Percentiles rank a stretch among this genome's conserved stretches.
phyloP scores from a whole-genome alignment of 2,888 invertebrate species.

The Rhagonycha lutea region DNA sequence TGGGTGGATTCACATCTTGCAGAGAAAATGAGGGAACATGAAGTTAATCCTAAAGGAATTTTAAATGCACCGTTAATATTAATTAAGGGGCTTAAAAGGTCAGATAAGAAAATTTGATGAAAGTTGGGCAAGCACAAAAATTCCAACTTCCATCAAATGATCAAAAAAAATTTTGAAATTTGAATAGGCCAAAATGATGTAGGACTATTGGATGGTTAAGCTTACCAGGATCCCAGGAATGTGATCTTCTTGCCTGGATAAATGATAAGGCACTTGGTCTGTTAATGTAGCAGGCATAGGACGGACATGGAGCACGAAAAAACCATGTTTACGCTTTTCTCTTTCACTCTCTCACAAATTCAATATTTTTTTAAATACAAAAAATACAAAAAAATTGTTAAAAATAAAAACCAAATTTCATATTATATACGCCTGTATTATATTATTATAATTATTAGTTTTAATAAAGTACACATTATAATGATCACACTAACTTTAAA shows the following conservation, averaged over 20 bases:
- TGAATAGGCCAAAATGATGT: conserved; percentile 12
- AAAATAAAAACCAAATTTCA: neutral
- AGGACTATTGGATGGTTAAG: conserved; percentile 49
- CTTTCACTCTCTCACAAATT: conserved; percentile 35
- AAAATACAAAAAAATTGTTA: neutral
- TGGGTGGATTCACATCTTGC: neutral
- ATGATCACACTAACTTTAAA: conserved; percentile 35
- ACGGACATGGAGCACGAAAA: conserved; percentile 47
- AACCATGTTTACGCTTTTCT: conserved; percentile 40
- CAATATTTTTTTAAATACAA: conserved; percentile 8
- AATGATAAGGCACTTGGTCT: conserved; percentile 50
- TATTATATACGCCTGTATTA: neutral
- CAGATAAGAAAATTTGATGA: neutral
- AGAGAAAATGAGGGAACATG: conserved; percentile 23
- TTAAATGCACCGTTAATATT: conserved; percentile 3
- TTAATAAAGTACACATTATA: conserved; percentile 35
- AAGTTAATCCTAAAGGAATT: neutral
- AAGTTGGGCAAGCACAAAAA: neutral
- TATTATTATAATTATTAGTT: conserved; percentile 18
- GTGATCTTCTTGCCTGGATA: conserved; percentile 49
- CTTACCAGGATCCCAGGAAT: conserved; percentile 49
- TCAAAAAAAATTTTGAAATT: neutral
- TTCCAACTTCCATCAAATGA: neutral
- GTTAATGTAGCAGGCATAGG: conserved; percentile 49
- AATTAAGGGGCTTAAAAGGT: neutral